phyloP scores from a whole-genome alignment of 92 coral and sea anemone species.

The Phenganax subtilis region DNA sequence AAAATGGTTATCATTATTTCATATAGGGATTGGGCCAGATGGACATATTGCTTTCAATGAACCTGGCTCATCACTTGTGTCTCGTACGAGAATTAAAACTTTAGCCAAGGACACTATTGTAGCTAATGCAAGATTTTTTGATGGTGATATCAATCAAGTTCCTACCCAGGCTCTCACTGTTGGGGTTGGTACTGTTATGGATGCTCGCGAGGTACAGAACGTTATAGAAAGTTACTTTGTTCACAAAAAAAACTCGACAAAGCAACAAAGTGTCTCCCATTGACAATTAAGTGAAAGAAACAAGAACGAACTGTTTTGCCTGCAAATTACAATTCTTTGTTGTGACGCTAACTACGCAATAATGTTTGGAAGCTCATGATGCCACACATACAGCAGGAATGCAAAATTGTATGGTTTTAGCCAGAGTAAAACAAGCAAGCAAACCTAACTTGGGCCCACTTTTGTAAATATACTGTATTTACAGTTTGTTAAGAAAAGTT shows the following conservation, averaged over 20 bases:
- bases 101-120: conserved; percentile 94
- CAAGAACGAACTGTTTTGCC: too few species aligned
- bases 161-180: conserved; percentile 96
- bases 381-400: too few species aligned
- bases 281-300: too few species aligned
- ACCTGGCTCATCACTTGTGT: conserved; percentile 93
- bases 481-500: too few species aligned
- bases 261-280: neutral
- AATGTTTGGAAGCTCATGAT: too few species aligned
- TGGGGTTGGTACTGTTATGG: conserved; percentile 97
- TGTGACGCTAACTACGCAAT: too few species aligned
- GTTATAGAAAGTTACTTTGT: neutral
- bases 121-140: conserved; percentile 99
- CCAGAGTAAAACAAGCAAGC: too few species aligned
- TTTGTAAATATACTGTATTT: too few species aligned
- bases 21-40: conserved; percentile 92
- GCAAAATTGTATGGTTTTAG: too few species aligned
- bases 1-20: neutral
- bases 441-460: too few species aligned
- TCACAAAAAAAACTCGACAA: neutral
- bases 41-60: conserved; percentile 99
- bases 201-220: conserved; percentile 78
- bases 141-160: conserved; percentile 72
- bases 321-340: too few species aligned
- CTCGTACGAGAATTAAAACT: conserved; percentile 90